A percentile compares a stretch with the other conserved stretches of the same genome.
These are phyloP conservation scores for Acleris laterana DNA, from an alignment of 2,888 invertebrate genomes.

Conservation along the genomic window DNA sequence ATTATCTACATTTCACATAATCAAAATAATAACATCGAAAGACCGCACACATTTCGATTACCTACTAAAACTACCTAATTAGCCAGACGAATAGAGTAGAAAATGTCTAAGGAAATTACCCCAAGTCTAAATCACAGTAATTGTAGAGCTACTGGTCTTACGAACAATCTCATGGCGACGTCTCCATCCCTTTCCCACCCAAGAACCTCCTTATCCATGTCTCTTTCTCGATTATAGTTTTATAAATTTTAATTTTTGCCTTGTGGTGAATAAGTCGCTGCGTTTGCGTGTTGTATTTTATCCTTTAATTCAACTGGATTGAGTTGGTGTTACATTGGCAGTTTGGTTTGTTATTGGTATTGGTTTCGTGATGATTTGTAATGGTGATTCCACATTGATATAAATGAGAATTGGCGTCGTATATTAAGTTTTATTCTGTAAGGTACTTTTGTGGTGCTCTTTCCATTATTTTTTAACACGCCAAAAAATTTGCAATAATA, in stretches of 20 bases:
- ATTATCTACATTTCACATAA: slow-evolving; percentile 52
- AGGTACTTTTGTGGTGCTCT: not conserved
- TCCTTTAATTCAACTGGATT: not conserved
- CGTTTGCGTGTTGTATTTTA: not conserved
- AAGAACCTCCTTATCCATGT: slow-evolving; percentile 11
- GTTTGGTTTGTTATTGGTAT: slow-evolving; percentile 34
- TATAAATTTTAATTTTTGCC: slow-evolving; percentile 30
- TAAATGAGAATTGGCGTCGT: slow-evolving; percentile 19
- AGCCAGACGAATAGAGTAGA: slow-evolving; percentile 64
- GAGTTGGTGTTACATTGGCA: not conserved
- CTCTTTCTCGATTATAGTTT: slow-evolving; percentile 33
- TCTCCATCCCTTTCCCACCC: slow-evolving; percentile 62
- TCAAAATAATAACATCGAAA: slow-evolving; percentile 75
- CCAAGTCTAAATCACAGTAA: slow-evolving; percentile 69
- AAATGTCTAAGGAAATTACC: slow-evolving; percentile 71
- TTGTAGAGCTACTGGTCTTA: slow-evolving; percentile 78
- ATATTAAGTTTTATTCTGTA: slow-evolving; percentile 9
- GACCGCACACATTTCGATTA: slow-evolving; percentile 76
- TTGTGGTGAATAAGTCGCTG: slow-evolving; percentile 17
- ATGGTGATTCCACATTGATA: slow-evolving; percentile 39
- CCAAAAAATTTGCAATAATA: too few species aligned
- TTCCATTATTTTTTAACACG: too few species aligned
- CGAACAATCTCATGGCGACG: slow-evolving; percentile 60
- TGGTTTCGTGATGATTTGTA: slow-evolving; percentile 44
- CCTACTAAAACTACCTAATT: slow-evolving; percentile 71